Evolutionary conservation across 2,888 invertebrate genomes (phyloP), one percentile per base, ranked within the genome.

Genomic region (Calliopum simillimum): DNA sequence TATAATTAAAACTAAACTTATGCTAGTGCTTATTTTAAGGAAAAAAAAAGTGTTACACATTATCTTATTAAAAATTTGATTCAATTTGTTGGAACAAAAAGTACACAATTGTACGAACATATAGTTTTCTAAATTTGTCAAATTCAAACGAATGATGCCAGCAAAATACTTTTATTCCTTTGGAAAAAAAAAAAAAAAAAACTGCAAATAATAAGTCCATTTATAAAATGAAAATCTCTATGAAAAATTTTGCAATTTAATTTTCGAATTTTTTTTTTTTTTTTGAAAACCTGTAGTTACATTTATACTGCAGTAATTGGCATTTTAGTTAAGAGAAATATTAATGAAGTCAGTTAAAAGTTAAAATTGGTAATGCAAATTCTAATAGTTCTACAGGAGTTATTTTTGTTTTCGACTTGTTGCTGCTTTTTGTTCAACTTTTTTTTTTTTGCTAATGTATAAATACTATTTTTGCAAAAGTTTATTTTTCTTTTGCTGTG

Each of bases 1-100:
- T 59, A 33, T 33, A 33, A 33, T 59, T 67, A 67, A 12, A 67
- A 41, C 59, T 67, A 67, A 49, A 41, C 59, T 67, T 59, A 67
- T n/a, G 16, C 59, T 67, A 67, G 12, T 23, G 53, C 33, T 59
- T 49, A 47, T 49, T 49, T 41, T 59, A n/a, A 21, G 55, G 11
- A 12, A 21, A 19, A 55, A 23, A 16, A 21, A 58, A 58, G n/a
- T 19, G 25, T 49, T 47, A 67, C 59, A 67, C 67, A 67, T 51
- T 47, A 59, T 59, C 33, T 58, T 67, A 58, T 55, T 44, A 43
- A 64, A 64, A 64, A 23, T 33, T 33, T 55, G 44, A 55, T 65
- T 23, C 13, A 21, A 65, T 53, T 56, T 47, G 58, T 25, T 58
- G 13, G 47, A 46, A 25, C 46, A 53, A 19, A 43, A 53, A 8